Conservation (phyloP, 2,888 invertebrate genomes). For the Sesamia inferens region DNA sequence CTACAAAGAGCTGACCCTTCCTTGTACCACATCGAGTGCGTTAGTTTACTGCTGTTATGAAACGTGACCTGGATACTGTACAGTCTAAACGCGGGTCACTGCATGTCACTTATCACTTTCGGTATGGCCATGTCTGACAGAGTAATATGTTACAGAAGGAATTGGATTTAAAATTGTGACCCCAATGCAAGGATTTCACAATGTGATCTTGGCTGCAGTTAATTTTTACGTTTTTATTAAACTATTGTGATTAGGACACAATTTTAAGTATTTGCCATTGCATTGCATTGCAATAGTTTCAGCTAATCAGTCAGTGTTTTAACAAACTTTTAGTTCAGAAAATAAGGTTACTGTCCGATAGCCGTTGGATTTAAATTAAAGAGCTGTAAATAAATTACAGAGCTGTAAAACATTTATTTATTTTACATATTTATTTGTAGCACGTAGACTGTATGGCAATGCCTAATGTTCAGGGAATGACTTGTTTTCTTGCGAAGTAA, state of each 20-base stretch:
- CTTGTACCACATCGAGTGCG: constrained; percentile 51
- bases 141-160: background rate
- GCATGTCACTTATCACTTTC: constrained; percentile 49
- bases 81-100: constrained; percentile 57
- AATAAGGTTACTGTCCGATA: background rate
- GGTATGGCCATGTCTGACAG: background rate
- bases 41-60: constrained; percentile 60
- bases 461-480: background rate
- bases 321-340: too few relatives aligned
- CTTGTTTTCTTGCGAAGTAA: background rate
- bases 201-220: background rate
- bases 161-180: background rate
- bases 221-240: background rate
- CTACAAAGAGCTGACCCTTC: constrained; percentile 39
- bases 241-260: background rate
- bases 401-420: too few relatives aligned
- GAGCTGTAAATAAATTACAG: background rate
- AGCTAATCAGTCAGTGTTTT: background rate
- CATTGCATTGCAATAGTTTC: too few relatives aligned
- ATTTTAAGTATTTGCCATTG: background rate
- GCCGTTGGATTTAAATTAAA: background rate
- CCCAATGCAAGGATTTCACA: too few relatives aligned
- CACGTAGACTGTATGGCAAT: too few relatives aligned
- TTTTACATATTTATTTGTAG: background rate
- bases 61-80: constrained; percentile 67